Evolutionary conservation across 1,140 invertebrate species (phyloP).

Genomic region (Tetramorium alpestre): DNA sequence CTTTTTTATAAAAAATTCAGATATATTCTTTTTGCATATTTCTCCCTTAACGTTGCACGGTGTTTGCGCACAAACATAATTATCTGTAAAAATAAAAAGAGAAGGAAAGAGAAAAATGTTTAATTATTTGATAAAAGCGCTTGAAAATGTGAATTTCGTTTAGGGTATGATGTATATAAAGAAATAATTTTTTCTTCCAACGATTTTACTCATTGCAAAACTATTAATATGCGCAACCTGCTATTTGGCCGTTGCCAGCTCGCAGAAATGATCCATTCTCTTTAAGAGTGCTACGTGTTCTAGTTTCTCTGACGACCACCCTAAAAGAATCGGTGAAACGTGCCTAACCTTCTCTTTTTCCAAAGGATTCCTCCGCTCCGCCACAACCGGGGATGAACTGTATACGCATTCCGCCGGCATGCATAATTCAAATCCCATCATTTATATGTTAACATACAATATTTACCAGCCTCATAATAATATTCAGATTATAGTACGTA

Average conservation of each 20-base stretch:
- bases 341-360: conserved; percentile 54
- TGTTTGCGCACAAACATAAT: background rate
- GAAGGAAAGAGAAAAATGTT: background rate
- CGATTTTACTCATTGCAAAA: conserved; percentile 29
- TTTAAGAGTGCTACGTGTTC: conserved; percentile 54
- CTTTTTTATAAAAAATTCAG: background rate
- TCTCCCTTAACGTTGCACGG: background rate
- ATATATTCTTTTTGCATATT: background rate
- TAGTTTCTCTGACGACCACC: conserved; percentile 51
- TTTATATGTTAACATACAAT: conserved; percentile 29
- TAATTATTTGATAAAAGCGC: background rate
- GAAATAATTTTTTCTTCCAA: background rate
- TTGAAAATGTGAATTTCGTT: background rate
- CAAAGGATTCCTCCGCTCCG: background rate
- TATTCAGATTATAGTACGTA: conserved; percentile 4
- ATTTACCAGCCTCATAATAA: conserved; percentile 30
- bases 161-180: background rate
- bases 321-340: conserved; percentile 58
- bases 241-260: conserved; percentile 41
- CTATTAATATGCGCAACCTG: conserved; percentile 28
- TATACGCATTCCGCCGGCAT: conserved; percentile 12
- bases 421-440: conserved; percentile 42
- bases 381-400: background rate
- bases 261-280: conserved; percentile 53
- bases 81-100: background rate